Evolutionary conservation across 2,797 vertebrate genomes (phyloP), one percentile per base, ranked within the genome.

Genomic region (Typhlichthys subterraneus): DNA sequence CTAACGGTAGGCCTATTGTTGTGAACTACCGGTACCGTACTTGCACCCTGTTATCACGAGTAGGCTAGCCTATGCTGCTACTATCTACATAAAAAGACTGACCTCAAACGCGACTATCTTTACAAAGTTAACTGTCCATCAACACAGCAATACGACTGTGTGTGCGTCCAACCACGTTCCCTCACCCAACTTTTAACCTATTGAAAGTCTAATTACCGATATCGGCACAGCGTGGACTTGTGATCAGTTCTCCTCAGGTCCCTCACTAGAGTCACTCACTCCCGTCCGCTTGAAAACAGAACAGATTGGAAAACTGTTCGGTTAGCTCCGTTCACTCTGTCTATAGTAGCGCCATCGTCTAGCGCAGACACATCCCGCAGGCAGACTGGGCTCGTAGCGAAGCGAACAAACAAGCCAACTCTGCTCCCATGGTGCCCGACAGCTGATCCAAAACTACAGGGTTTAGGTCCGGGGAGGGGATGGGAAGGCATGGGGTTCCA

Each of bases 21-120:
- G 23, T 23, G 23, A 29, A 42, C 12, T 48, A 14, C 47, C 23
- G 23, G 23, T 23, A 17, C 15, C 15, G 15, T 17, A 23, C 23
- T 23, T 23, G 17, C 17, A 17, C 17, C 17, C 17, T 17, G 12
- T 9, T n/a, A n/a, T 48, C 47, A 12, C 45, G 61, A 53, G 48
- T 61, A 57, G 29, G 56, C 51, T n/a, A 45, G 23, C 23, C 23
- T 29, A 29, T 29, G 23, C 23, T 29, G 3, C 23, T 4, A 29
- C 23, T 29, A 29, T 4, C 23, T 29, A 4, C 23, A 29, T 29
- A 29, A 29, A 29, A 29, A 29, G 3, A 29, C 85, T 87, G 81
- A 87, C 87, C 81, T 83, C 14, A 31, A 49, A 31, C 74, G 11
- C 46, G 66, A 63, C 63, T 65, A 65, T 81, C 48, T 45, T 19